Evolutionary conservation across 2,888 invertebrate genomes (phyloP), one percentile per base, ranked within the genome.

Genomic region (Eupeodes latifasciatus): DNA sequence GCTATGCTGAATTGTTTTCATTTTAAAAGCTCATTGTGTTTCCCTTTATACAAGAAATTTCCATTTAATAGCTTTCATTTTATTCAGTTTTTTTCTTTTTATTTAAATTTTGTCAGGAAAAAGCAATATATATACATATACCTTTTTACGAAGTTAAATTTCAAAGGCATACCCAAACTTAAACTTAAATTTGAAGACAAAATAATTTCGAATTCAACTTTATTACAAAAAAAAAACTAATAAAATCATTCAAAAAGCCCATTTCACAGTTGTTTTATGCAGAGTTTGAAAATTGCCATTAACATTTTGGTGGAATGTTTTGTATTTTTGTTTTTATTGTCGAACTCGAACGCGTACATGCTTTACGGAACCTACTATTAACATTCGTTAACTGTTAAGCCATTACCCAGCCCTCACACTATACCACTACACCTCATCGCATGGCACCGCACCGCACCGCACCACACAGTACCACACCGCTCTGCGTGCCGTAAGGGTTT

Each of bases 331-430:
- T 14, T 77, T 85, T 81, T 81, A 85, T 66, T 81, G 72, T 81
- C 76, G 44, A 81, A 71, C 47, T 81, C 76, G 44, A 81, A 71
- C 47, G 81, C 71, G 75, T 80, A 66, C 66, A 66, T 66, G 53
- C 72, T 77, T 85, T 77, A 81, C 76, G 84, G 72, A 71, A 66
- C 10, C 47, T 81, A 47, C 59, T 72, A 49, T 76, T 71, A 75
- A 81, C 69, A 71, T 81, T 75, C 71, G 57, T 81, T 80, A 71
- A 72, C 71, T 71, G 71, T 57, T 59, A 66, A 76, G 40, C 79
- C 62, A 84, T 75, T 59, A 27, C 27, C 27, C 27, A 2, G 27
- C 27, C 27, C 27, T 27, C 27, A 27, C 27, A 27, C 27, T 27
- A 27, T 27, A 27, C 27, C 27, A 27, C 27, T 27, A 61, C 59